These are phyloP conservation scores for Dasyornis broadbenti DNA, from an alignment of 2,113 vertebrate genomes.

Conservation along the genomic window DNA sequence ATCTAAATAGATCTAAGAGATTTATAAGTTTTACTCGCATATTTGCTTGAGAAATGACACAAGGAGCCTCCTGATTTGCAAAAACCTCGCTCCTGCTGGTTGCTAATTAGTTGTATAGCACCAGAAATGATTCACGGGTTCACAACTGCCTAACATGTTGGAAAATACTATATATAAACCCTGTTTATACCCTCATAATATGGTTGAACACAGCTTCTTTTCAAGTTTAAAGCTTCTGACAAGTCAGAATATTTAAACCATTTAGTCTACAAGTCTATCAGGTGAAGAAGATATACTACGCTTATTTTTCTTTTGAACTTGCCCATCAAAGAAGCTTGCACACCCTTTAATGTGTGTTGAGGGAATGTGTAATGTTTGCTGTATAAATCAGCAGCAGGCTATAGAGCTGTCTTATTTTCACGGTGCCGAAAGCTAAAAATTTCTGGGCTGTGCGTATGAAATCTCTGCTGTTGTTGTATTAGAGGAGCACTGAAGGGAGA, in stretches of 20 bases:
- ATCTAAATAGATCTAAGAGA: background rate
- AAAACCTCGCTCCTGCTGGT: background rate
- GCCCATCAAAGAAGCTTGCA: background rate
- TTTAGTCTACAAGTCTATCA: background rate
- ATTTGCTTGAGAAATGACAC: background rate
- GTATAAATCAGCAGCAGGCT: background rate
- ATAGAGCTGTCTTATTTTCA: background rate
- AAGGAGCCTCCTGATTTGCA: background rate
- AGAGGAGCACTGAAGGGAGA: background rate
- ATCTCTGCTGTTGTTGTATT: background rate
- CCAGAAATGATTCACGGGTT: background rate
- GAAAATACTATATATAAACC: background rate
- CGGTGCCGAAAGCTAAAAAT: background rate
- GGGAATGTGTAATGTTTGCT: background rate
- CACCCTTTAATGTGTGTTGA: background rate
- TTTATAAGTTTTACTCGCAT: background rate
- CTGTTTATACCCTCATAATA: background rate
- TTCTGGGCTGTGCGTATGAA: background rate
- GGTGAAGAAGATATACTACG: background rate
- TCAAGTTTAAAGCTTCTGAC: background rate
- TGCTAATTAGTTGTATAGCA: background rate
- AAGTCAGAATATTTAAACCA: constrained; percentile 14
- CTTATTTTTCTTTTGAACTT: constrained; percentile 38
- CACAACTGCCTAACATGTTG: background rate
- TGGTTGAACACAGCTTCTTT: background rate